Evolutionary conservation across 1,140 invertebrate species (phyloP).

Genomic region (Musca vetustissima): DNA sequence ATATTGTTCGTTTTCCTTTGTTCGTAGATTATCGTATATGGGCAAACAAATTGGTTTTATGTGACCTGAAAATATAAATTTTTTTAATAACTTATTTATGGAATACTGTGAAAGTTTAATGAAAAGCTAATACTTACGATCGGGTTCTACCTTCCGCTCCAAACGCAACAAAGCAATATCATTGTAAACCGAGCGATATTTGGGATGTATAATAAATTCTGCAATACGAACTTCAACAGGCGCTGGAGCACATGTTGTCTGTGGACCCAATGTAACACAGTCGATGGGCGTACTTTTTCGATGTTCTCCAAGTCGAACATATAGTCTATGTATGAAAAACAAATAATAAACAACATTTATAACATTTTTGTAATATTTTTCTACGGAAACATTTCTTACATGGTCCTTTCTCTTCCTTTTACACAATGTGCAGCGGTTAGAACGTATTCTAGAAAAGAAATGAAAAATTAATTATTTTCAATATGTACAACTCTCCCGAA

Average conservation of each 20-base stretch:
- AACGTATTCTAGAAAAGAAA: conserved; percentile 42
- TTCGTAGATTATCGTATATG: conserved; percentile 26
- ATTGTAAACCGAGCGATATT: conserved; percentile 62
- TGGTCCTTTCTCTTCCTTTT: background rate
- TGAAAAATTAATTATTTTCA: no score
- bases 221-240: conserved; percentile 61
- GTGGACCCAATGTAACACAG: conserved; percentile 52
- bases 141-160: conserved; percentile 28
- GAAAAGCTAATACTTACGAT: conserved; percentile 18
- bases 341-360: no score
- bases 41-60: conserved; percentile 49
- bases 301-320: conserved; percentile 66
- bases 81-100: no score
- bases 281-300: conserved; percentile 60
- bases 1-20: conserved; percentile 33
- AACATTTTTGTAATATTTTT: no score
- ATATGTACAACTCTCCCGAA: no score
- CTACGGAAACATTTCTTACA: no score
- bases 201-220: conserved; percentile 62
- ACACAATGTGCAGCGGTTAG: conserved; percentile 67
- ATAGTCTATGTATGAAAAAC: conserved; percentile 37
- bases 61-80: conserved; percentile 31
- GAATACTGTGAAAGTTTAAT: no score
- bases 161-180: conserved; percentile 67
- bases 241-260: conserved; percentile 55